Base-by-base conservation (phyloP, 2,888 invertebrate species). In the Platerodrilus igneus region DNA sequence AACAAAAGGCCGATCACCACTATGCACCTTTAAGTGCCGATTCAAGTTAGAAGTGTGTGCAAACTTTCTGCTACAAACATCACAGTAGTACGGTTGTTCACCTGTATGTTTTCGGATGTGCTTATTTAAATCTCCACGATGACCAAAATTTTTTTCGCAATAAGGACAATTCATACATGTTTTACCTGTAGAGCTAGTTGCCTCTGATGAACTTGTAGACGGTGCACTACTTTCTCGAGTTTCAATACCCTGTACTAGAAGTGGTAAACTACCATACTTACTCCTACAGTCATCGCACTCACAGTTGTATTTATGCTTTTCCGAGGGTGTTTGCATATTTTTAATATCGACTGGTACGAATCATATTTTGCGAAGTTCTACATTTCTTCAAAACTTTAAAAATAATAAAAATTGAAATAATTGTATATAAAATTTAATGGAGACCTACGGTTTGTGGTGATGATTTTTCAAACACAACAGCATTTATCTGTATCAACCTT, bases 21-120 rank as follows among this genome's bases (percentile, higher is more conserved):
- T 82, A 63, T 88, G 87, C 2, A 84, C 79, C 36, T 84, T 68
- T 59, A 83, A 77, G 67, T 88, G 87, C 30, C 86, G 74, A 57
- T 84, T 83, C 52, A 87, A 67, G 25, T 85, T 86, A 45, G 83
- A 84, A 42, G 83, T 64, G 37, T 66, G 62, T 1, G 63, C 59
- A 47, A 68, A 68, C 38, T 53, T 59, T 36, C 57, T 58, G 3
- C 55, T 45, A 41, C 67, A 68, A 16, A 56, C 48, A 3, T 50
- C 31, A 44, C 67, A 68, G 9, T 47, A 36, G 43, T 57, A 68
- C 1, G 67, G 67, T 32, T 62, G 60, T 42, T 66, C 67, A 16
- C 63, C 64, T 1, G 66, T 67, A 40, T 68, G 67, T 30, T 52
- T 66, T 18, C 67, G 46, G 13, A 62, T 33, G 41, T 68, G 67